phyloP scores from a whole-genome alignment of 2,113 vertebrate genomes.

The Formicarius rufipectus region DNA sequence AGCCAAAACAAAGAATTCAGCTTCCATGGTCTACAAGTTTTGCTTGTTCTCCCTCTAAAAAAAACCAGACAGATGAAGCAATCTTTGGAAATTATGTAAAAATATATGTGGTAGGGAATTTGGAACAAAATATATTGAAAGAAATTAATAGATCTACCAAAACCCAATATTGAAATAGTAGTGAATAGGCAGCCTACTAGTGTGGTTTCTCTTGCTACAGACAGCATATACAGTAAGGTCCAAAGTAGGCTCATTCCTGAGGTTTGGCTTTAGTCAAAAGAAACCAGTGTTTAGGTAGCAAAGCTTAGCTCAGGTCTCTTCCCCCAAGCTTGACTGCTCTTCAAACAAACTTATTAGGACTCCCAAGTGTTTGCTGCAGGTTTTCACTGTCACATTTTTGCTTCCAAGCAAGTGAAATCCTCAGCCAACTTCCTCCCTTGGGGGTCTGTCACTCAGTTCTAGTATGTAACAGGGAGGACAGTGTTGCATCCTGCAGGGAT shows the following conservation, averaged over 20 bases:
- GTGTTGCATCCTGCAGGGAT: not conserved
- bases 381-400: not conserved
- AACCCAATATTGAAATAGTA: not conserved
- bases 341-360: not conserved
- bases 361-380: not conserved
- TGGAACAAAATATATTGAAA: slow-evolving; percentile 32
- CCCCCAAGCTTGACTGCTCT: not conserved
- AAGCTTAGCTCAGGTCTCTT: slow-evolving; percentile 8
- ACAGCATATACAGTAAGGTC: not conserved
- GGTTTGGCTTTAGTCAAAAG: slow-evolving; percentile 56
- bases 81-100: slow-evolving; percentile 31
- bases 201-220: slow-evolving; percentile 3
- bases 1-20: slow-evolving; percentile 48
- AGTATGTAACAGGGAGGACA: not conserved
- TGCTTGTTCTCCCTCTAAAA: slow-evolving; percentile 19
- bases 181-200: not conserved
- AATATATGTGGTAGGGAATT: slow-evolving; percentile 44
- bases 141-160: slow-evolving; percentile 18
- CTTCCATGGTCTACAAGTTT: not conserved
- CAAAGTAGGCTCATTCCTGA: slow-evolving; percentile 48
- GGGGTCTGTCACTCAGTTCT: fast-evolving
- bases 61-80: slow-evolving; percentile 50
- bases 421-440: not conserved
- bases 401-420: not conserved
- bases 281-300: not conserved